These are phyloP conservation scores for Coelopa frigida DNA, from an alignment of 1,140 invertebrate genomes.

Conservation along the genomic window DNA sequence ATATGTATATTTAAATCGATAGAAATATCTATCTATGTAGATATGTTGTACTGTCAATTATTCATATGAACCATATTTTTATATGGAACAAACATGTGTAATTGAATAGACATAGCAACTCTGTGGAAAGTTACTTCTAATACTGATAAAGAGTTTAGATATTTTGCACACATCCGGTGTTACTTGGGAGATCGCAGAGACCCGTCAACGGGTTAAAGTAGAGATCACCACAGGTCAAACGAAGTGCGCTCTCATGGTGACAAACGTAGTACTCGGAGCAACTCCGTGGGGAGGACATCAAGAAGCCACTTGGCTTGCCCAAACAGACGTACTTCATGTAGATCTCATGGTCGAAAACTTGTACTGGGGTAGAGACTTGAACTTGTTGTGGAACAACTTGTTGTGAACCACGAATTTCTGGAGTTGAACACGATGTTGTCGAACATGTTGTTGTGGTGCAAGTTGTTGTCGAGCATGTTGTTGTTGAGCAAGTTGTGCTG, in stretches of 20 bases:
- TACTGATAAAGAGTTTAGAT: too few species aligned
- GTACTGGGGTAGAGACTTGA: too few species aligned
- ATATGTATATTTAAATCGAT: too few species aligned
- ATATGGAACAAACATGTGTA: too few species aligned
- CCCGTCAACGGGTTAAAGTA: conserved; percentile 38
- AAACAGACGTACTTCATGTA: conserved; percentile 20
- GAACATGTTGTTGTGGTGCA: not conserved
- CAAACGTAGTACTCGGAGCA: conserved; percentile 39
- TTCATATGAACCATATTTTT: too few species aligned
- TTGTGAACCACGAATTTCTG: too few species aligned
- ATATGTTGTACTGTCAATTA: too few species aligned
- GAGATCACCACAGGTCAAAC: conserved; percentile 27
- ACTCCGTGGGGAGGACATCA: conserved; percentile 32
- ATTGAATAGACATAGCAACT: too few species aligned
- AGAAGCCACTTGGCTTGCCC: conserved; percentile 33
- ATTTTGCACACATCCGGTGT: conserved; percentile 33
- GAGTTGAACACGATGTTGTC: not conserved
- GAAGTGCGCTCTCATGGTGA: conserved; percentile 26
- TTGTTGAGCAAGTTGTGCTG: not conserved
- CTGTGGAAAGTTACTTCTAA: too few species aligned
- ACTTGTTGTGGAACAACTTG: conserved; percentile 7
- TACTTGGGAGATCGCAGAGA: conserved; percentile 35
- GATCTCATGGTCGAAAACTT: conserved; percentile 7
- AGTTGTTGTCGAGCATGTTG: not conserved
- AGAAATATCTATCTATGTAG: too few species aligned